Evolutionary conservation across 2,797 vertebrate genomes (phyloP), one percentile per base, ranked within the genome.

Genomic region (Semotilus atromaculatus): DNA sequence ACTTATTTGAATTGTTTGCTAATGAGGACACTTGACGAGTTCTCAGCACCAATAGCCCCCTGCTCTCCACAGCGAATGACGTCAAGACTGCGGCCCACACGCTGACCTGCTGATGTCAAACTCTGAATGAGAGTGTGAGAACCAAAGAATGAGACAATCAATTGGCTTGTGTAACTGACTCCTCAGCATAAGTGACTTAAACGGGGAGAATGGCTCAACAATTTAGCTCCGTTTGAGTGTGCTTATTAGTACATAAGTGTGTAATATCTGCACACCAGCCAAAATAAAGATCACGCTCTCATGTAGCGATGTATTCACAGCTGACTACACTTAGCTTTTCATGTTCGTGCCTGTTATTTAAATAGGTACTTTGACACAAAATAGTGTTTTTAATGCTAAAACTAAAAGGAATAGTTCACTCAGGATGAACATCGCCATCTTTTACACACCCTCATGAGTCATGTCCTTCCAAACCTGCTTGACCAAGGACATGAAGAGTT

Each of bases 1-100:
- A n/a, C 71, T 82, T 58, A 83, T 75, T 83, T 51, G 71, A 58
- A 53, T 43, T 73, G 58, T 74, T 66, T 53, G 43, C 58, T 75
- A 64, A 74, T 75, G 71, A 83, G 71, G 68, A 76, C 72, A 67
- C 60, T 74, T 36, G 31, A 75, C 9, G 34, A 40, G 66, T 31
- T 53, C 72, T 53, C 26, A 74, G 34, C 34, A 78, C 60, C 53
- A 60, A 60, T 26, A 36, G 74, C 11, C n/a, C 77, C 11, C 62
- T 48, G 26, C 9, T 55, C 51, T 58, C 18, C 13, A 1, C 14
- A 34, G 19, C 3, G 14, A 72, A 40, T 64, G 55, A 82, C 29
- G 38, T 62, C 70, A 76, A 67, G 3, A 23, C 81, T 9, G 62
- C 6, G 6, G 18, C 55, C 62, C 82, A 77, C 62, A 40, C 3